Conservation (phyloP, 2,888 invertebrate genomes). For the Augiades crinisus region DNA sequence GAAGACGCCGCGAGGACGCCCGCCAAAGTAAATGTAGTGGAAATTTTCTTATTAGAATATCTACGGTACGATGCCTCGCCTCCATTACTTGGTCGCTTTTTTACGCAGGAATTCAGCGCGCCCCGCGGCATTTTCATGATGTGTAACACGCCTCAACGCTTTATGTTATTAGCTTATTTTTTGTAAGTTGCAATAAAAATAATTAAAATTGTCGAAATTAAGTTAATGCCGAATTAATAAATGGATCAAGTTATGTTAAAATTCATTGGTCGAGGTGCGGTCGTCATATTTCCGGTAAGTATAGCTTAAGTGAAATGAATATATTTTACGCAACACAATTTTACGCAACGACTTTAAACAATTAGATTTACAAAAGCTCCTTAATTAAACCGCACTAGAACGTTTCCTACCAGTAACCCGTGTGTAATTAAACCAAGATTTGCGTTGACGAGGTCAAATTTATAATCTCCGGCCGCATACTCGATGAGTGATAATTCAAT, state of each 20-base stretch:
- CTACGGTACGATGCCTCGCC: constrained; percentile 77
- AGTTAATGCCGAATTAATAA: background rate
- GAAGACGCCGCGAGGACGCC: constrained; percentile 80
- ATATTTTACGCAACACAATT: no score
- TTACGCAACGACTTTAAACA: no score
- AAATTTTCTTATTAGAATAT: constrained; percentile 82
- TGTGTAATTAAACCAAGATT: constrained; percentile 34
- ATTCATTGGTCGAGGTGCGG: no score
- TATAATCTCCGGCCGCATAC: constrained; percentile 57
- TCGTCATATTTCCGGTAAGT: no score
- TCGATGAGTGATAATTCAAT: constrained; percentile 42
- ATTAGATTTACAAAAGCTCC: no score
- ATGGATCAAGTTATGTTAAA: no score
- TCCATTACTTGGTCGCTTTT: constrained; percentile 65
- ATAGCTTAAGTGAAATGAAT: no score
- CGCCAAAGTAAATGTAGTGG: constrained; percentile 81
- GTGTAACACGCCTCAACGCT: constrained; percentile 54
- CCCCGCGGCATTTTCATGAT: constrained; percentile 51
- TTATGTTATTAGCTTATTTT: constrained; percentile 30
- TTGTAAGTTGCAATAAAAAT: constrained; percentile 10
- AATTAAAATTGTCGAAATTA: background rate
- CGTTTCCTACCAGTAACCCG: background rate
- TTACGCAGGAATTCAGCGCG: constrained; percentile 68
- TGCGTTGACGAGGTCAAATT: constrained; percentile 49
- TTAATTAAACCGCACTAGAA: background rate